Evolutionary conservation across 2,113 vertebrate genomes (phyloP).

Genomic region (Burhinus oedicnemus): DNA sequence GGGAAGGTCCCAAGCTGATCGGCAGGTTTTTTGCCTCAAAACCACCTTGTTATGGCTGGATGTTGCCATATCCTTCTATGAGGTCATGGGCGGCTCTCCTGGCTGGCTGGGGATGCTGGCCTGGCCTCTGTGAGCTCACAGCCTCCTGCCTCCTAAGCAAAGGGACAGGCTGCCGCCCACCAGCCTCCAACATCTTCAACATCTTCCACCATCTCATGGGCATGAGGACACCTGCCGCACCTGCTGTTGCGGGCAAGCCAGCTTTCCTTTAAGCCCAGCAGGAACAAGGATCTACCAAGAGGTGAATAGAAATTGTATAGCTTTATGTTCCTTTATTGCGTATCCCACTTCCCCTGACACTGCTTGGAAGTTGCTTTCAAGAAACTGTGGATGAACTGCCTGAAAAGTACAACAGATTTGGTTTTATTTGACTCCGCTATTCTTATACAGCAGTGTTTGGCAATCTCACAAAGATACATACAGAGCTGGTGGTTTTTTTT

Average conservation of each 20-base stretch:
- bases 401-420: neutral
- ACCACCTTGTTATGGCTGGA: neutral
- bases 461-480: rapidly evolving
- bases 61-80: neutral
- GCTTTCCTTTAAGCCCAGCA: neutral
- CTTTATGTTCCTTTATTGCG: rapidly evolving
- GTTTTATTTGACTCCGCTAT: neutral
- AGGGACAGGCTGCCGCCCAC: neutral
- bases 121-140: neutral
- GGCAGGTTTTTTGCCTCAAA: neutral
- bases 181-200: neutral
- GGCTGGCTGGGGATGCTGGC: neutral
- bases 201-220: neutral
- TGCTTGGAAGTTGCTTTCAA: neutral
- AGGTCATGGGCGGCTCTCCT: neutral
- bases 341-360: neutral
- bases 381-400: neutral
- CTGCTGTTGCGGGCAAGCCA: neutral
- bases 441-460: neutral
- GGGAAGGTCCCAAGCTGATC: neutral
- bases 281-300: neutral
- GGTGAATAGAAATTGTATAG: neutral
- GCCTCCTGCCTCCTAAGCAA: neutral
- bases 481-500: neutral
- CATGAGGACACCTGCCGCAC: neutral